Percentiles rank a stretch among this genome's conserved stretches.
These are phyloP conservation scores for Hemaris fuciformis DNA, from an alignment of 2,888 invertebrate genomes.

Conservation along the genomic window DNA sequence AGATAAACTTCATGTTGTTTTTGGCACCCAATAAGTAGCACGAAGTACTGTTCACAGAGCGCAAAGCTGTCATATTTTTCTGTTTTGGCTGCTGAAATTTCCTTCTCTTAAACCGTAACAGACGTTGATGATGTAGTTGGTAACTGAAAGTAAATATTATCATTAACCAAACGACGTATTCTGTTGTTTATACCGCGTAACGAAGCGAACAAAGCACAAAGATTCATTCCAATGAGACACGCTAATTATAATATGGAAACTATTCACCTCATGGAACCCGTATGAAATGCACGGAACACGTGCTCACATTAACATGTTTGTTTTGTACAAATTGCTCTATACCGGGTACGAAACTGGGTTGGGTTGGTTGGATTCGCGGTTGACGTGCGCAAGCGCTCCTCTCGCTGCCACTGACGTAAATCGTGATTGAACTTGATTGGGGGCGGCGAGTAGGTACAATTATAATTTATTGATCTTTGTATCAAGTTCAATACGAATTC, in stretches of 20 bases:
- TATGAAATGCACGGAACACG: neutral
- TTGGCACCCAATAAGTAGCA: neutral
- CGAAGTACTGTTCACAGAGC: neutral
- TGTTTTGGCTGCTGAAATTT: neutral
- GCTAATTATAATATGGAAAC: neutral
- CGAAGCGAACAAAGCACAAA: neutral
- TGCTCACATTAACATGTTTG: neutral
- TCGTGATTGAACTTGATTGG: conserved; percentile 54
- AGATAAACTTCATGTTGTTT: too few species aligned
- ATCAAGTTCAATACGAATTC: conserved; percentile 27
- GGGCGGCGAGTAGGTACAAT: conserved; percentile 42
- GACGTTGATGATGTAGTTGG: too few species aligned
- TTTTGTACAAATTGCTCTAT: conserved; percentile 33
- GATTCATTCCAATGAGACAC: neutral
- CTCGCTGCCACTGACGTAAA: conserved; percentile 27
- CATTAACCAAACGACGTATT: too few species aligned
- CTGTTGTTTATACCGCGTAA: too few species aligned
- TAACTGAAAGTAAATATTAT: too few species aligned
- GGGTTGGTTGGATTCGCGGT: conserved; percentile 28
- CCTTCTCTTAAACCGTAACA: too few species aligned
- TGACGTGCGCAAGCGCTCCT: conserved; percentile 34
- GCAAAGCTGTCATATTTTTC: neutral
- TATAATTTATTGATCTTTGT: conserved; percentile 40
- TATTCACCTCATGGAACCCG: neutral
- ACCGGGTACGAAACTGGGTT: conserved; percentile 37